These are phyloP conservation scores for Tupaia tana DNA, from an alignment of 2,113 vertebrate genomes.

Conservation along the genomic window DNA sequence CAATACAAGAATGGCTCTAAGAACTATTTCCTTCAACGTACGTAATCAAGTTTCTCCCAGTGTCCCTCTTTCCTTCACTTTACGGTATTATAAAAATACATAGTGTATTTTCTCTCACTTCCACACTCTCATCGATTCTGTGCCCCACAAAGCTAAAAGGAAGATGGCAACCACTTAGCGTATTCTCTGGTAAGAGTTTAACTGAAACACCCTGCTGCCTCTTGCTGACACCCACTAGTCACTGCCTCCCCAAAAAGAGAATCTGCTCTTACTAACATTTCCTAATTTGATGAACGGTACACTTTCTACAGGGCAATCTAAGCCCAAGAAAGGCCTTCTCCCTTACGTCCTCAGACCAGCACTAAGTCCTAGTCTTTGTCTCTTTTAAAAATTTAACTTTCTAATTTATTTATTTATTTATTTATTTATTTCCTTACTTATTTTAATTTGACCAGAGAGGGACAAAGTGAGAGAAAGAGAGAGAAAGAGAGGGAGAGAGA, in stretches of 20 bases:
- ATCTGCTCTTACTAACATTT: neutral
- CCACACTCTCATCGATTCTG: neutral
- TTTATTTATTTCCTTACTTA: too few species aligned
- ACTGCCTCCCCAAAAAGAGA: neutral
- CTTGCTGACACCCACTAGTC: neutral
- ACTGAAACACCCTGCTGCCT: neutral
- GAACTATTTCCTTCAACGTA: neutral
- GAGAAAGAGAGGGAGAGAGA: too few species aligned
- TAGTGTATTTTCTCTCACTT: neutral
- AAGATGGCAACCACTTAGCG: neutral
- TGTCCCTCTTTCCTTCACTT: neutral
- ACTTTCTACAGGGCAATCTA: neutral
- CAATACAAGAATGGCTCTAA: neutral
- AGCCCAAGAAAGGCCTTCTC: neutral
- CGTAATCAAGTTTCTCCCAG: neutral
- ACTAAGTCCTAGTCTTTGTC: neutral
- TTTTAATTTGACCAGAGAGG: too few species aligned
- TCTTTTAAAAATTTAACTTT: too few species aligned
- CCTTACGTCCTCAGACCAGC: neutral
- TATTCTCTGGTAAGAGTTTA: neutral
- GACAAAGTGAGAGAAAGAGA: too few species aligned
- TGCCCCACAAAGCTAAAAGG: constrained; percentile 28
- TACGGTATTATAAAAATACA: neutral
- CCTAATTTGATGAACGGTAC: neutral
- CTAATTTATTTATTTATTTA: too few species aligned